Evolutionary conservation across 1,140 invertebrate genomes (phyloP).

Genomic region (Anthonomus grandis): DNA sequence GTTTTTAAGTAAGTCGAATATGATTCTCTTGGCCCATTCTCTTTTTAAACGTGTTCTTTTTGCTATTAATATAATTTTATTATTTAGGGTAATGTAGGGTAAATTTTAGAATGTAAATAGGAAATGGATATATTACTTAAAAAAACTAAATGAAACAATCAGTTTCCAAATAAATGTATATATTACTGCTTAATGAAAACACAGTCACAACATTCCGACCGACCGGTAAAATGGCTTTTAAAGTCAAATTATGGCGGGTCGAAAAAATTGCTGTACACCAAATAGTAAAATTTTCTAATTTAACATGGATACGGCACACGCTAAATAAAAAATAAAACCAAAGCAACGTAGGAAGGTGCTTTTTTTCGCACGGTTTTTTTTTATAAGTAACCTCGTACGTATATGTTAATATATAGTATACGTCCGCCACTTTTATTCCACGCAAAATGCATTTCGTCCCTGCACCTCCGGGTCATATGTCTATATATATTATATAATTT

Average conservation of each 20-base stretch:
- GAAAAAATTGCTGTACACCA: conserved; percentile 52
- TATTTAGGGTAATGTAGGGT: too few relatives aligned
- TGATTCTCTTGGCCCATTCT: too few relatives aligned
- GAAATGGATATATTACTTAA: too few relatives aligned
- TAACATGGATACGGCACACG: conserved; percentile 52
- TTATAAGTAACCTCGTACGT: conserved; percentile 50
- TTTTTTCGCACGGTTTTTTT: conserved; percentile 35
- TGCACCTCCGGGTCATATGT: conserved; percentile 21
- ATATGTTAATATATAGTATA: conserved; percentile 51
- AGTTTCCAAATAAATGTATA: conserved; percentile 51
- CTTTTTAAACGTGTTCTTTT: too few relatives aligned
- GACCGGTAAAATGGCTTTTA: conserved; percentile 28
- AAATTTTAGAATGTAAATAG: too few relatives aligned
- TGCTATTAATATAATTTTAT: too few relatives aligned
- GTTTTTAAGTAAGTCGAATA: too few relatives aligned
- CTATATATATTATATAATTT: conserved; percentile 51
- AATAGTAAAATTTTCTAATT: conserved; percentile 53
- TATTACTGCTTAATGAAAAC: conserved; percentile 52
- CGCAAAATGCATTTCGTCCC: conserved; percentile 13
- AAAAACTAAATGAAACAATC: too few relatives aligned
- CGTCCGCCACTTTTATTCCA: conserved; percentile 47
- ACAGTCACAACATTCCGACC: conserved; percentile 50
- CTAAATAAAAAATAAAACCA: conserved; percentile 45
- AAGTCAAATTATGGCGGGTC: conserved; percentile 27
- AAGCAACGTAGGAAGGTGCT: conserved; percentile 48